Percentiles rank a stretch among this genome's conserved stretches.
These are phyloP conservation scores for Drosophila bifasciata DNA, from an alignment of 1,140 invertebrate genomes.

Conservation along the genomic window DNA sequence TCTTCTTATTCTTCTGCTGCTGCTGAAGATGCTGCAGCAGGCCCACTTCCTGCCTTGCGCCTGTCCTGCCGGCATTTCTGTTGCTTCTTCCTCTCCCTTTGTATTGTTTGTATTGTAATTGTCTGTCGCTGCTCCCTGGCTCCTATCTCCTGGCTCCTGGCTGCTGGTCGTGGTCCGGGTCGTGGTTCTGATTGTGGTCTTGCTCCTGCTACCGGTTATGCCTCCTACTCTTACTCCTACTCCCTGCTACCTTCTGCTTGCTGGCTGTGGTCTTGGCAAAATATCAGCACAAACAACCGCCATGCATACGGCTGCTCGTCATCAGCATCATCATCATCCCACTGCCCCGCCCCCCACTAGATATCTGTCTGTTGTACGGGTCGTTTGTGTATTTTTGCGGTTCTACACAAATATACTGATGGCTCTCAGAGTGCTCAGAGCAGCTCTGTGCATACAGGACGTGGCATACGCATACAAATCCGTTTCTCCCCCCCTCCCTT, in stretches of 20 bases:
- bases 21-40: constrained; percentile 10
- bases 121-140: constrained; percentile 41
- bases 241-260: not conserved
- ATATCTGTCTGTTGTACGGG: constrained; percentile 41
- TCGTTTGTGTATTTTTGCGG: constrained; percentile 66
- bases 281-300: constrained; percentile 57
- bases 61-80: constrained; percentile 24
- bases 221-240: no score
- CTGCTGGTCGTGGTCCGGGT: constrained; percentile 12
- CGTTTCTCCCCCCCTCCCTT: not conserved
- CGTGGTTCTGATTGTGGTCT: constrained; percentile 17
- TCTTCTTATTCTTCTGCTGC: constrained; percentile 24
- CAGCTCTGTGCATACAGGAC: constrained; percentile 39
- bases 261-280: constrained; percentile 41
- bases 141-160: no score
- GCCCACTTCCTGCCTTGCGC: constrained; percentile 17
- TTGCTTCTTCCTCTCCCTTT: constrained; percentile 45
- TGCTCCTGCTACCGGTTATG: no score
- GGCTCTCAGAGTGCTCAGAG: constrained; percentile 37
- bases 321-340: constrained; percentile 25
- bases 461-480: constrained; percentile 48
- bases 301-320: constrained; percentile 23
- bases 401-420: constrained; percentile 79
- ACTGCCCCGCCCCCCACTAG: constrained; percentile 39
- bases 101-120: constrained; percentile 77